A percentile compares a stretch with the other conserved stretches of the same genome.
Evolutionary conservation across 2,888 invertebrate genomes (phyloP).

Genomic region (Leucozona laternaria): DNA sequence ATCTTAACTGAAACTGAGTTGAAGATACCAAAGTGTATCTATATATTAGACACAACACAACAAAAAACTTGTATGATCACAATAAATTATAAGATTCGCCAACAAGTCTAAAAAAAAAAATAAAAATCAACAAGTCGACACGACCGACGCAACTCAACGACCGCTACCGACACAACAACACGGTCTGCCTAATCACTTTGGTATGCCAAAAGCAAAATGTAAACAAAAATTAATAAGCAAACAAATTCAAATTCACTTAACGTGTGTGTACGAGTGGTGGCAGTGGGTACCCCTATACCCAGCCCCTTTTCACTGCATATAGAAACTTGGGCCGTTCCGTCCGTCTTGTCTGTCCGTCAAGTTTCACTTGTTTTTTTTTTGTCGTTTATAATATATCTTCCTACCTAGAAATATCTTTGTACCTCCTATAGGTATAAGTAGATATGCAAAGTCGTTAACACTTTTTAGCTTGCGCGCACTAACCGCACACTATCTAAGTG

Average conservation of each 20-base stretch:
- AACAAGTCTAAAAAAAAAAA: conserved; percentile 9
- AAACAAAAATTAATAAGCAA: conserved; percentile 72
- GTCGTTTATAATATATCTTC: too few relatives aligned
- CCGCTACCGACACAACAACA: background rate
- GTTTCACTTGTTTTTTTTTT: conserved; percentile 50
- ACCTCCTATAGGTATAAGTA: background rate
- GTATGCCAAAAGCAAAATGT: conserved; percentile 66
- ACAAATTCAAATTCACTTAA: conserved; percentile 73
- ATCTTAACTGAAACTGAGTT: conserved; percentile 61
- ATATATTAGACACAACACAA: conserved; percentile 1
- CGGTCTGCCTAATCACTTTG: conserved; percentile 65
- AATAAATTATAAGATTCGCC: conserved; percentile 35
- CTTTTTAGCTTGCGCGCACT: conserved; percentile 14
- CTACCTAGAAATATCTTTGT: background rate
- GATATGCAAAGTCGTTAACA: conserved; percentile 21
- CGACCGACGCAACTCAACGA: background rate
- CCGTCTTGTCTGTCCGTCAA: conserved; percentile 32
- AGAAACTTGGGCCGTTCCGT: background rate
- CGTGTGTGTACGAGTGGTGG: conserved; percentile 15
- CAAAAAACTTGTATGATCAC: conserved; percentile 18
- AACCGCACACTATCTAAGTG: background rate
- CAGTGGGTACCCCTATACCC: background rate
- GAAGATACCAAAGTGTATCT: conserved; percentile 25
- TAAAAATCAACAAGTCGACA: background rate
- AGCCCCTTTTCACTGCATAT: conserved; percentile 6